Evolutionary conservation across 2,113 vertebrate species (phyloP).

Genomic region (Spheniscus mendiculus): DNA sequence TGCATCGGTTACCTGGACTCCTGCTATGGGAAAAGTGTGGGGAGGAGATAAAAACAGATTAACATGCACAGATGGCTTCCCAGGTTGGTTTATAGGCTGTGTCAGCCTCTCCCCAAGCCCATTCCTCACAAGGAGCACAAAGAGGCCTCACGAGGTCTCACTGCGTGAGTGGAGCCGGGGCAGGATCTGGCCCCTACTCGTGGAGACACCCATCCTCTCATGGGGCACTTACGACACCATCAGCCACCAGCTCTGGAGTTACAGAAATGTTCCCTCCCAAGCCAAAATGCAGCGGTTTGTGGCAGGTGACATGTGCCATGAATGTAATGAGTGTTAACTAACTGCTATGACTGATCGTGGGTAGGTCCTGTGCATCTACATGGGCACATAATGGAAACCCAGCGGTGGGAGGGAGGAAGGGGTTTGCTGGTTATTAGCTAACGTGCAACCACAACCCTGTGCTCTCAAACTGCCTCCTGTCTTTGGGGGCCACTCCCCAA

Average conservation of each 20-base stretch:
- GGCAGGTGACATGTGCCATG: neutral
- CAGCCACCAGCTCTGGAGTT: neutral
- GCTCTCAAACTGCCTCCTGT: neutral
- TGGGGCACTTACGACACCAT: neutral
- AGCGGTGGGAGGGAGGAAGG: neutral
- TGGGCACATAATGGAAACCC: accelerated
- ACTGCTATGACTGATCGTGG: neutral
- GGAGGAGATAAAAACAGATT: neutral
- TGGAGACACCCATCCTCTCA: neutral
- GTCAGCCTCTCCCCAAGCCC: neutral
- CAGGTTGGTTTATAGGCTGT: neutral
- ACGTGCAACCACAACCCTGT: neutral
- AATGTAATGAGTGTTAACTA: neutral
- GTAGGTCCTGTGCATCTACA: neutral
- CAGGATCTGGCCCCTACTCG: neutral
- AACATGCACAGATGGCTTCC: neutral
- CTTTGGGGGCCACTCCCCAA: neutral
- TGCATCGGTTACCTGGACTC: neutral
- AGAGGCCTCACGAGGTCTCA: neutral
- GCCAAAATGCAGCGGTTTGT: neutral
- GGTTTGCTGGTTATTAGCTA: neutral
- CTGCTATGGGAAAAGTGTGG: neutral
- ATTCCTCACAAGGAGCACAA: neutral
- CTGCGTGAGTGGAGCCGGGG: neutral
- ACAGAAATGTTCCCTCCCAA: neutral